phyloP scores from a whole-genome alignment of 2,888 invertebrate genomes.

The Yponomeuta plumbellus region DNA sequence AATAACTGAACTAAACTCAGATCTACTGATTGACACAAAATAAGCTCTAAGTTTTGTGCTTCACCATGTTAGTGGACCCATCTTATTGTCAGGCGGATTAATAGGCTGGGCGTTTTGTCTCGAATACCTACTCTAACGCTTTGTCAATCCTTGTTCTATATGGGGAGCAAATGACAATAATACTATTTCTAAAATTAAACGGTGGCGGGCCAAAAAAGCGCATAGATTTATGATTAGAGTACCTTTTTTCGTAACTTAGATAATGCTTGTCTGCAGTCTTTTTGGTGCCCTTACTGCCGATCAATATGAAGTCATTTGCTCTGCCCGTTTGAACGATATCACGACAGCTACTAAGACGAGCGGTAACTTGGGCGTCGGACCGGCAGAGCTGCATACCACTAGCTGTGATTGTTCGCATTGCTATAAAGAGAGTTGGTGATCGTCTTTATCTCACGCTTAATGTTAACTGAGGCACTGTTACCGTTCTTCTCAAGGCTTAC shows the following conservation, averaged over 20 bases:
- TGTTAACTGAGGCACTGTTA: conserved; percentile 59
- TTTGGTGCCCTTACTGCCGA: neutral
- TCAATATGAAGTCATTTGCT: conserved; percentile 3
- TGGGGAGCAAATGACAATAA: conserved; percentile 10
- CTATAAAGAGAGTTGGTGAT: conserved; percentile 51
- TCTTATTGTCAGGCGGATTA: conserved; percentile 14
- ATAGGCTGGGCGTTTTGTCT: neutral
- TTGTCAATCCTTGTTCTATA: neutral
- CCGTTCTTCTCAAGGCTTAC: conserved; percentile 70
- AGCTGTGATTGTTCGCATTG: conserved; percentile 58
- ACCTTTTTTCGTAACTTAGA: neutral
- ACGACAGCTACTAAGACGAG: neutral
- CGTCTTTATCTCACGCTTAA: conserved; percentile 39
- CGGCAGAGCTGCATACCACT: conserved; percentile 35
- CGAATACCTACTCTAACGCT: conserved; percentile 2
- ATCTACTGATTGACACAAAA: conserved; percentile 14
- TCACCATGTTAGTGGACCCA: conserved; percentile 4
- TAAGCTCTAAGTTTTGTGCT: conserved; percentile 8
- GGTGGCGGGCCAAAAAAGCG: neutral
- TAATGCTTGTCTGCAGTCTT: conserved; percentile 1
- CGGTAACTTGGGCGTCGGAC: neutral
- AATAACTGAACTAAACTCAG: conserved; percentile 9
- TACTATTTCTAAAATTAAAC: neutral
- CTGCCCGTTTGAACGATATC: neutral
- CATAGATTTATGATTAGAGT: neutral